Base-by-base conservation (phyloP, 35 echinoderm and acorn worm genomes). In the Lytechinus pictus region DNA sequence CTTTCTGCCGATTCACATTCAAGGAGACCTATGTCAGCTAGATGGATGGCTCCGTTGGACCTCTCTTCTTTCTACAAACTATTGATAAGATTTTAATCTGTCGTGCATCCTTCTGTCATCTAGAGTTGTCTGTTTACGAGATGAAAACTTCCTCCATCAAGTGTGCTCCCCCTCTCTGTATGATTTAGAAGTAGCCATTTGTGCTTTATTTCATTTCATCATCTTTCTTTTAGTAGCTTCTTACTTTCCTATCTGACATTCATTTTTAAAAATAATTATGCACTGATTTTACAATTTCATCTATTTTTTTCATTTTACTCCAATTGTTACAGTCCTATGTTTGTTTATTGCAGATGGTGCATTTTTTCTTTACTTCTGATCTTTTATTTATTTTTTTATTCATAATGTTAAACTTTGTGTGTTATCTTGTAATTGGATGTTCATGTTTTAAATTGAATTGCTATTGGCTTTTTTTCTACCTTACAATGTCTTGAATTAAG, bases 1-100 rank as follows among this genome's bases (percentile, higher is more conserved):
- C 52, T 90, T 90, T 90, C 88, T 90, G 88, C 88, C n/a, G 88
- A 90, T n/a, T 90, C 88, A 90, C 88, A 90, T 27, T 90, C 88
- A 90, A 90, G 88, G 88, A 90, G 88, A 90, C 11, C 88, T 12
- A 10, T 12, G 52, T 44, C 16, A 44, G 88, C 88, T 21, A 52
- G 14, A 79, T 8, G 66, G 66, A n/a, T 9, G 66, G 66, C 14
- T 79, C 19, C n/a, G 66, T 79, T 79, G 12, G 19, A 79, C 16
- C 66, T 79, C 66, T 79, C 66, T 79, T 79, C 66, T 79, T 13
- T 58, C 9, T 58, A 7, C 13, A 58, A 79, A 79, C 66, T 79
- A 5, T 24, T 24, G 16, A 8, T 79, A 24, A 24, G 66, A 79
- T 79, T 4, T 44, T 79, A 79, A 24, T 79, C n/a, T 79, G 66